These are phyloP conservation scores for Morinoia aosen DNA, from an alignment of 2,888 invertebrate species.

Conservation along the genomic window DNA sequence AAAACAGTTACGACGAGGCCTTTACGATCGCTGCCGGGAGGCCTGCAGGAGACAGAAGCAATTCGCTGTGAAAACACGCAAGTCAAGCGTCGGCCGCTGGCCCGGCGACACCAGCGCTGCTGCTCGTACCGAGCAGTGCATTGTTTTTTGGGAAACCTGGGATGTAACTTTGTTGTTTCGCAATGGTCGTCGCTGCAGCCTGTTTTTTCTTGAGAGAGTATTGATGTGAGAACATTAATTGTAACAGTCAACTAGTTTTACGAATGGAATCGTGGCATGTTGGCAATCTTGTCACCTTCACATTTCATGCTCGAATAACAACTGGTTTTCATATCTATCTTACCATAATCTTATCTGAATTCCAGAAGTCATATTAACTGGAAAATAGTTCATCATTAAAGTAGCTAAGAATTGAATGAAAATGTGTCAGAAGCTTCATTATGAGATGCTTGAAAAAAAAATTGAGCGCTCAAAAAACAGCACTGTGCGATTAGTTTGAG, in stretches of 20 bases:
- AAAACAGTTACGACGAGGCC: constrained; percentile 20
- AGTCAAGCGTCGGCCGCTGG: background rate
- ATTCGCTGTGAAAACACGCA: constrained; percentile 41
- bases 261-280: no score
- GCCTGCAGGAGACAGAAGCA: constrained; percentile 43
- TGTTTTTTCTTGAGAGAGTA: background rate
- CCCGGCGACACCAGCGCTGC: background rate
- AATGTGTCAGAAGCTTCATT: no score
- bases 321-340: no score
- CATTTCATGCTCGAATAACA: no score
- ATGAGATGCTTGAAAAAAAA: no score
- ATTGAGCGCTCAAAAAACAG: no score
- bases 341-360: no score
- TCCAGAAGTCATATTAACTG: no score
- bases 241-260: background rate
- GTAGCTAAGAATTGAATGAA: no score
- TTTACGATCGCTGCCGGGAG: constrained; percentile 18
- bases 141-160: background rate
- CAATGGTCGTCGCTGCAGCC: background rate
- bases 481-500: no score
- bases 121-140: background rate
- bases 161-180: background rate
- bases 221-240: background rate
- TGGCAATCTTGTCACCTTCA: no score
- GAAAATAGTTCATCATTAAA: no score